Conservation (phyloP, 1,140 invertebrate genomes). For the Neodiprion virginianus region DNA sequence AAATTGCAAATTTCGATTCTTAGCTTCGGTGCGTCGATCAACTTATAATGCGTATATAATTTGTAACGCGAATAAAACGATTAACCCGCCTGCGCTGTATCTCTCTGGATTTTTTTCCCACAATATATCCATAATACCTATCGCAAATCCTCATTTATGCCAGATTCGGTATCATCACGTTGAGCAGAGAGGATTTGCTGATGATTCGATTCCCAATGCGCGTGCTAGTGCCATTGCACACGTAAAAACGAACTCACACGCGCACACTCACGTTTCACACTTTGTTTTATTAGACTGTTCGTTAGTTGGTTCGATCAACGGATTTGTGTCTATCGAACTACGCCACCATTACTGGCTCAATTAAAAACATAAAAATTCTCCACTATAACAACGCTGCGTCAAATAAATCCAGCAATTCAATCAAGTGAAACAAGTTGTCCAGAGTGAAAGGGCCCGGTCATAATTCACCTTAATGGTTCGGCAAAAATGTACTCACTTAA, state of each 20-base stretch:
- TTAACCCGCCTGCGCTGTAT: too few species aligned
- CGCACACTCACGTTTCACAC: neutral
- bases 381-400: neutral
- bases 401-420: neutral
- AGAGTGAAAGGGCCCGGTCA: too few species aligned
- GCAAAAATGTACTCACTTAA: too few species aligned
- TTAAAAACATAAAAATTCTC: neutral
- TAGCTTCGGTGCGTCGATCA: too few species aligned
- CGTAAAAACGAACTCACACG: too few species aligned
- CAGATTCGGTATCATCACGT: neutral
- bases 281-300: neutral
- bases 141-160: neutral
- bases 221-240: neutral
- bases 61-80: too few species aligned
- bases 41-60: too few species aligned
- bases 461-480: too few species aligned
- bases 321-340: neutral
- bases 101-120: neutral
- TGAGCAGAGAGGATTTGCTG: neutral
- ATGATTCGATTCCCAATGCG: slow-evolving; percentile 1
- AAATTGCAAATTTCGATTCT: too few species aligned
- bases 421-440: neutral
- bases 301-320: neutral
- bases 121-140: neutral
- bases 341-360: too few species aligned